phyloP scores from a whole-genome alignment of 2,797 vertebrate species.

The Octomys mimax region DNA sequence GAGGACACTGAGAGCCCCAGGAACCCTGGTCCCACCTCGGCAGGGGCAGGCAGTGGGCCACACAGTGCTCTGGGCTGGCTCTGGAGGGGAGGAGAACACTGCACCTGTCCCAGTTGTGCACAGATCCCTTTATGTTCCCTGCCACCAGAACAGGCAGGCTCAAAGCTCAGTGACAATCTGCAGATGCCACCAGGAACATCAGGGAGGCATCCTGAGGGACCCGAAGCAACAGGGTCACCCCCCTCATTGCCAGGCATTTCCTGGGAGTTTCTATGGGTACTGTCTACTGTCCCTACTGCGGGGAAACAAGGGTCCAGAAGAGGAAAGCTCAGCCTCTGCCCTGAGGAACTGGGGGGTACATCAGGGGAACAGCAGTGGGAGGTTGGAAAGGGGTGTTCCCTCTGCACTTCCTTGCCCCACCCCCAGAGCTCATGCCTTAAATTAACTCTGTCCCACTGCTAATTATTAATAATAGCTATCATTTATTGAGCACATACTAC shows the following conservation, averaged over 20 bases:
- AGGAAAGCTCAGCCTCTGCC: neutral
- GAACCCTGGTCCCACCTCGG: neutral
- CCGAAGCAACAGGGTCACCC: neutral
- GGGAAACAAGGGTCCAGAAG: neutral
- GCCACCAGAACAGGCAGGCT: neutral
- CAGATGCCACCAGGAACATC: neutral
- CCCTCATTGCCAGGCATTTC: neutral
- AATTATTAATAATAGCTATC: slow-evolving; percentile 84
- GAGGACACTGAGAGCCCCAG: neutral
- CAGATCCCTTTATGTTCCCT: neutral
- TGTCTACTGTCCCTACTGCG: neutral
- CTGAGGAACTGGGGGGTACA: too few species aligned
- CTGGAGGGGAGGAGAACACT: neutral
- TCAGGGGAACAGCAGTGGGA: neutral
- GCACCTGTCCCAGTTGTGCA: neutral
- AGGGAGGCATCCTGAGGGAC: neutral
- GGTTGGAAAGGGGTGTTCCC: slow-evolving; percentile 1
- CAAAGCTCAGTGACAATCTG: neutral
- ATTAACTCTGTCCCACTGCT: slow-evolving; percentile 76
- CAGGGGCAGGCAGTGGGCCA: neutral
- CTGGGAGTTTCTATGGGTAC: neutral
- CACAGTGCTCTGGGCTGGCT: neutral
- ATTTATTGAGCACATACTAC: slow-evolving; percentile 80
- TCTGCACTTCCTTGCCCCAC: neutral
- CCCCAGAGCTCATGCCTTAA: slow-evolving; percentile 67